These are phyloP conservation scores for Margaritifera margaritifera DNA, from an alignment of 2,888 invertebrate species.

Conservation along the genomic window DNA sequence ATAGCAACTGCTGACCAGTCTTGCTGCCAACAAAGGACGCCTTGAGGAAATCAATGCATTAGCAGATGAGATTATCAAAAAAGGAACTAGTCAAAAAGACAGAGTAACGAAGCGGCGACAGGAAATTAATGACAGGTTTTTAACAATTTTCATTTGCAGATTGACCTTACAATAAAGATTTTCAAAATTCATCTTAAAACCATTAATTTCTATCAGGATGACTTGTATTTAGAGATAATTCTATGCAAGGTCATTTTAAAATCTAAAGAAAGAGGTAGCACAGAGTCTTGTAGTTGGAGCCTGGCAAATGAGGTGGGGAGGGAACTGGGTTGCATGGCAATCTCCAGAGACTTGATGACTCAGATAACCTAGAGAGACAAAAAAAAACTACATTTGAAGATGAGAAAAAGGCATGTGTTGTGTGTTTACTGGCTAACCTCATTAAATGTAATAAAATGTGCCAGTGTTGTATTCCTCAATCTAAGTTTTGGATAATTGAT, in stretches of 20 bases:
- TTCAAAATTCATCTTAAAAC: neutral
- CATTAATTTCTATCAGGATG: neutral
- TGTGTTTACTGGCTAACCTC: too few relatives aligned
- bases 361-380: too few relatives aligned
- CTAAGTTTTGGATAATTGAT: neutral
- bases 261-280: too few relatives aligned
- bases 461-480: neutral
- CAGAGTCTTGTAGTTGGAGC: too few relatives aligned
- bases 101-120: slow-evolving; percentile 84
- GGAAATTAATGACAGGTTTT: slow-evolving; percentile 85
- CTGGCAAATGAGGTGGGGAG: too few relatives aligned
- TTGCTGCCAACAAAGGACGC: slow-evolving; percentile 93
- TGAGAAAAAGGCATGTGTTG: too few relatives aligned
- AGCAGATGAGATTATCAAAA: slow-evolving; percentile 86
- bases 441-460: too few relatives aligned
- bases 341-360: too few relatives aligned
- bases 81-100: slow-evolving; percentile 89
- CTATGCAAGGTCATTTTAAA: too few relatives aligned
- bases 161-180: neutral
- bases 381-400: too few relatives aligned
- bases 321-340: too few relatives aligned
- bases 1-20: slow-evolving; percentile 92
- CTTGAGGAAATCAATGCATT: slow-evolving; percentile 91
- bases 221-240: neutral
- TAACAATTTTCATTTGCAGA: neutral